phyloP scores from a whole-genome alignment of 2,113 vertebrate species.

The Strigops habroptila region DNA sequence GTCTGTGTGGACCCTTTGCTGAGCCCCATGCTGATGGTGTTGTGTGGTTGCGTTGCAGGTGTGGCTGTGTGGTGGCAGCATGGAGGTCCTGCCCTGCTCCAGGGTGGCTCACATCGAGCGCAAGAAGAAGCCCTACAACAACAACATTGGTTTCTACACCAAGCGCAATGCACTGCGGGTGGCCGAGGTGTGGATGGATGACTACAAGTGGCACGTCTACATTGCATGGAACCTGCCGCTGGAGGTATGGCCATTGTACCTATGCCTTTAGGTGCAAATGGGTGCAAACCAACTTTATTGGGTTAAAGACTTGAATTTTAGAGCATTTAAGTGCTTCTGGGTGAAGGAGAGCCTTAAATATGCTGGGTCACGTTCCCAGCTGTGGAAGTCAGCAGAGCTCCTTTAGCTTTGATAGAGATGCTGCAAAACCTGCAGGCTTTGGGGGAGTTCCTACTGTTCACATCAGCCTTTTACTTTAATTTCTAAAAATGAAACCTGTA shows the following conservation, averaged over 20 bases:
- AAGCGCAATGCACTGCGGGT: constrained; percentile 93
- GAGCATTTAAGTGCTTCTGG: background rate
- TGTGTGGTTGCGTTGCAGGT: constrained; percentile 74
- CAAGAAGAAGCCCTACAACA: constrained; percentile 94
- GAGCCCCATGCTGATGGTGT: background rate
- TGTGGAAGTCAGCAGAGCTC: background rate
- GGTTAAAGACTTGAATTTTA: fast-evolving
- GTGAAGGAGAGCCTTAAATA: background rate
- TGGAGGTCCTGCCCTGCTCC: constrained; percentile 97
- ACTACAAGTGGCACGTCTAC: constrained; percentile 94
- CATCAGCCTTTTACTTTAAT: background rate
- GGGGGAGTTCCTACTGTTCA: background rate
- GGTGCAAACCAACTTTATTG: background rate
- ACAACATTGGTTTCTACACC: constrained; percentile 93
- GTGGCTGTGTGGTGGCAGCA: constrained; percentile 96
- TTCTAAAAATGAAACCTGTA: background rate
- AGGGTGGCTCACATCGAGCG: constrained; percentile 94
- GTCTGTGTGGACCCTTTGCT: fast-evolving
- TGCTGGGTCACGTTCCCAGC: fast-evolving
- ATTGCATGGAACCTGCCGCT: constrained; percentile 96
- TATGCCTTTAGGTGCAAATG: background rate
- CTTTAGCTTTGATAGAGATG: fast-evolving
- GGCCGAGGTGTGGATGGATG: constrained; percentile 98
- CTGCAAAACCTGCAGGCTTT: background rate
- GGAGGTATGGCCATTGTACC: constrained; percentile 73